phyloP scores from a whole-genome alignment of 2,888 invertebrate genomes.

The Clistopyga incitator region DNA sequence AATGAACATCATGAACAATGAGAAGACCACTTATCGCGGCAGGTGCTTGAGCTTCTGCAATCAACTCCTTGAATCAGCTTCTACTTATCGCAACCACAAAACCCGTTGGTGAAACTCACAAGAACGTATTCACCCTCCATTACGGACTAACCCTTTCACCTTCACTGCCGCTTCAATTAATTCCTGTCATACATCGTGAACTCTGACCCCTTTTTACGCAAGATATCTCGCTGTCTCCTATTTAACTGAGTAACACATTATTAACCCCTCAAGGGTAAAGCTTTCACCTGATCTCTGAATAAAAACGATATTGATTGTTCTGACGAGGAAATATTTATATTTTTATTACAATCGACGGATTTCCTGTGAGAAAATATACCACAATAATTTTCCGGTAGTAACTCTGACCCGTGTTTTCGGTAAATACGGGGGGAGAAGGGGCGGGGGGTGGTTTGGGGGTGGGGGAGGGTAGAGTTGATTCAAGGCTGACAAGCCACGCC shows the following conservation, averaged over 20 bases:
- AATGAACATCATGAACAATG: conserved; percentile 30
- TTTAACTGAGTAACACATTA: background rate
- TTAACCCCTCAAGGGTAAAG: background rate
- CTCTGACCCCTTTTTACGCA: background rate
- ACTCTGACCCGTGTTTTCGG: background rate
- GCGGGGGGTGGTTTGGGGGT: too few species aligned
- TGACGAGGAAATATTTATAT: too few species aligned
- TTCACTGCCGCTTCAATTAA: background rate
- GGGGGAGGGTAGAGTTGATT: background rate
- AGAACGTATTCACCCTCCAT: conserved; percentile 5
- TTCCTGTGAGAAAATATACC: background rate
- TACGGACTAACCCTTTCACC: background rate
- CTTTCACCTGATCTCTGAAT: too few species aligned
- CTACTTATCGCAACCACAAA: conserved; percentile 15
- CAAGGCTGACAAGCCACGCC: background rate
- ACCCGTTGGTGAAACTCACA: background rate
- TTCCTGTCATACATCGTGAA: background rate
- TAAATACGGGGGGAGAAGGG: background rate
- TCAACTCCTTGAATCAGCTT: conserved; percentile 17
- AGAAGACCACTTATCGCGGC: conserved; percentile 31
- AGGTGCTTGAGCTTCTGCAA: conserved; percentile 9
- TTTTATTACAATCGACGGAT: background rate
- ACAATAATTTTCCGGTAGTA: background rate
- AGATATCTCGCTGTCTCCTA: background rate
- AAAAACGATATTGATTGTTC: too few species aligned